These are phyloP conservation scores for Discoglossus pictus DNA, from an alignment of 2,797 vertebrate genomes.

Conservation along the genomic window DNA sequence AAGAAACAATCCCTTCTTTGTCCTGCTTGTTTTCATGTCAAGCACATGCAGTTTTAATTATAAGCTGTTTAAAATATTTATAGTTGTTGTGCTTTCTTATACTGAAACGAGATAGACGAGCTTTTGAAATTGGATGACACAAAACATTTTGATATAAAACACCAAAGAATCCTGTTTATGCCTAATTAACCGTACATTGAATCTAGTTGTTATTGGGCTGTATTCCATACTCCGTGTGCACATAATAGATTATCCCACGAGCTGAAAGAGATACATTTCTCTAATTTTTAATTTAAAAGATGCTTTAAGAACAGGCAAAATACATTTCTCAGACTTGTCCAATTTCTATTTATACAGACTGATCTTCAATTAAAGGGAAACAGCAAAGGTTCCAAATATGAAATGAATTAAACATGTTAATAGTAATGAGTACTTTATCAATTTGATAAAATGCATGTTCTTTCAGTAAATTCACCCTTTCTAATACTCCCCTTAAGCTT, in stretches of 20 bases:
- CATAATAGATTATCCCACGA: slow-evolving; percentile 9
- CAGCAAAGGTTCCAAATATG: too few relatives aligned
- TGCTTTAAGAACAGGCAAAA: slow-evolving; percentile 1
- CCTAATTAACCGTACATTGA: slow-evolving; percentile 65
- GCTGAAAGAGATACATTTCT: slow-evolving; percentile 20
- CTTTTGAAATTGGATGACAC: slow-evolving; percentile 69
- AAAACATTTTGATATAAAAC: slow-evolving; percentile 66
- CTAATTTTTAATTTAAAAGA: background rate
- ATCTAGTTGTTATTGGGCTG: slow-evolving; percentile 58
- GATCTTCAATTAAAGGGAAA: background rate
- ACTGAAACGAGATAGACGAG: slow-evolving; percentile 66
- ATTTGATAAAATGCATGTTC: too few relatives aligned
- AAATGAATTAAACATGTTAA: too few relatives aligned
- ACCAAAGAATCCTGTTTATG: slow-evolving; percentile 45
- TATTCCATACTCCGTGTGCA: slow-evolving; percentile 49
- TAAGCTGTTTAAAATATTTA: slow-evolving; percentile 71
- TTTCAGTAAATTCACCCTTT: too few relatives aligned
- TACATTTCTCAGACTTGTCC: background rate
- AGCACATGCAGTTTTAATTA: slow-evolving; percentile 74
- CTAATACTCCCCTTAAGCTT: too few relatives aligned
- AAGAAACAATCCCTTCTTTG: slow-evolving; percentile 57
- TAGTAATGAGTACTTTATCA: too few relatives aligned
- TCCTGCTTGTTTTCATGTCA: slow-evolving; percentile 60
- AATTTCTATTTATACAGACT: slow-evolving; percentile 1
- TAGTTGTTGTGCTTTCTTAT: slow-evolving; percentile 61